Conservation (phyloP, 1,140 invertebrate genomes). For the Rhagoletis zephyria region DNA sequence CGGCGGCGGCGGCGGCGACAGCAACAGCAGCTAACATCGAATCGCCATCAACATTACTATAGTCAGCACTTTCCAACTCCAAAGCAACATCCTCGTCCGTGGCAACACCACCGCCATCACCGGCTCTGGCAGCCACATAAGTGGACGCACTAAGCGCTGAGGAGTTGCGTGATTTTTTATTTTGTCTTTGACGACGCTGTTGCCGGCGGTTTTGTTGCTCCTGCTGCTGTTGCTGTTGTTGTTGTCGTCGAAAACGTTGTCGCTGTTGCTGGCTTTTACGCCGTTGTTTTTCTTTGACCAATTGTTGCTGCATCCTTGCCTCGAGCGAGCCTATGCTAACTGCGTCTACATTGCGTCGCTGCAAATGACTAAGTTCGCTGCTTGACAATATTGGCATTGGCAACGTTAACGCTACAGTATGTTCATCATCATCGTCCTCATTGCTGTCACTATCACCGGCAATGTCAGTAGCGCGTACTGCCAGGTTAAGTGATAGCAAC, state of each 20-base stretch:
- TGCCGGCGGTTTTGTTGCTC: background rate
- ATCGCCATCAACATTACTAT: background rate
- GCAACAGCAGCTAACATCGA: background rate
- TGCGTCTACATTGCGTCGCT: background rate
- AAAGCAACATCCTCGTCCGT: background rate
- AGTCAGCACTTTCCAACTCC: slow-evolving; percentile 3
- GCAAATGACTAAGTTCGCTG: slow-evolving; percentile 11
- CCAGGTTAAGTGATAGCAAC: slow-evolving; percentile 4
- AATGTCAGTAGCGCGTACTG: background rate
- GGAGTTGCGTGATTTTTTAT: slow-evolving; percentile 42
- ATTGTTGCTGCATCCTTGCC: background rate
- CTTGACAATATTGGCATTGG: slow-evolving; percentile 1
- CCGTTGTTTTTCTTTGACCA: background rate
- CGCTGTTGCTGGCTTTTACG: background rate
- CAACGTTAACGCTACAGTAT: background rate
- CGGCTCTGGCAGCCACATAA: background rate
- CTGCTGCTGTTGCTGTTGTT: background rate
- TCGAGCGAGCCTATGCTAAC: background rate
- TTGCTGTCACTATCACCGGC: background rate
- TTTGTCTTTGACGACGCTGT: slow-evolving; percentile 14
- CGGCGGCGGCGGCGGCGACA: background rate
- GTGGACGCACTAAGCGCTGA: background rate
- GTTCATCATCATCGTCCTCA: background rate
- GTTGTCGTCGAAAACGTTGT: background rate
- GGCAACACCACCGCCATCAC: background rate